Evolutionary conservation across 2,888 invertebrate species (phyloP).

Genomic region (Zygothrica quintamaculata): DNA sequence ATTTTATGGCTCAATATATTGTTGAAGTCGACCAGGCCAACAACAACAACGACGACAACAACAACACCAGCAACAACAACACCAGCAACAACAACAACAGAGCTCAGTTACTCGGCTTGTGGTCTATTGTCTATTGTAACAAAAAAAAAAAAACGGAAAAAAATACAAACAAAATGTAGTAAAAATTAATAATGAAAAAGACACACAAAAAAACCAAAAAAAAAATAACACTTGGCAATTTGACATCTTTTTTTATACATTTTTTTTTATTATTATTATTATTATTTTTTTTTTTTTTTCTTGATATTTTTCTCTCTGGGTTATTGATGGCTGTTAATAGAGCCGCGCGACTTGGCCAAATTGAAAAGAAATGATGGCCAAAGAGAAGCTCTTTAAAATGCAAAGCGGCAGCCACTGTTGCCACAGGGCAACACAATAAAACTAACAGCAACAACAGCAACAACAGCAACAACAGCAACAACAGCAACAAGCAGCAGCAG

Average conservation of each 20-base stretch:
- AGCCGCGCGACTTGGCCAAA: constrained; percentile 41
- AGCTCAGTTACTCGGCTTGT: constrained; percentile 12
- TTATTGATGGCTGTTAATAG: constrained; percentile 65
- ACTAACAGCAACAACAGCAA: constrained; percentile 50
- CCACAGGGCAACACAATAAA: constrained; percentile 47
- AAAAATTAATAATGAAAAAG: constrained; percentile 55
- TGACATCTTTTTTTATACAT: constrained; percentile 68
- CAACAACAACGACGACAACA: no score
- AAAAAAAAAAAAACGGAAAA: constrained; percentile 2
- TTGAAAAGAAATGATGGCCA: constrained; percentile 52
- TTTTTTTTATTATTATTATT: no score
- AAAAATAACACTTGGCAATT: constrained; percentile 66
- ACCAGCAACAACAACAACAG: no score
- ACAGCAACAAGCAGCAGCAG: no score
- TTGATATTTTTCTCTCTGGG: constrained; percentile 37
- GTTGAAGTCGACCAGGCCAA: constrained; percentile 3
- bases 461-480: no score
- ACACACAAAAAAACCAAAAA: no score
- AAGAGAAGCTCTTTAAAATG: constrained; percentile 71
- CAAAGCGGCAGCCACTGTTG: constrained; percentile 63
- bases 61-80: no score
- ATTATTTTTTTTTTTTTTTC: constrained; percentile 7
- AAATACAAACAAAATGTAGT: constrained; percentile 40
- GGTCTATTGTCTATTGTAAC: constrained; percentile 41
- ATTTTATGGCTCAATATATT: constrained; percentile 74